A percentile compares a stretch with the other conserved stretches of the same genome.
phyloP scores from a whole-genome alignment of 2,888 invertebrate species.

The Stratiomys singularior region DNA sequence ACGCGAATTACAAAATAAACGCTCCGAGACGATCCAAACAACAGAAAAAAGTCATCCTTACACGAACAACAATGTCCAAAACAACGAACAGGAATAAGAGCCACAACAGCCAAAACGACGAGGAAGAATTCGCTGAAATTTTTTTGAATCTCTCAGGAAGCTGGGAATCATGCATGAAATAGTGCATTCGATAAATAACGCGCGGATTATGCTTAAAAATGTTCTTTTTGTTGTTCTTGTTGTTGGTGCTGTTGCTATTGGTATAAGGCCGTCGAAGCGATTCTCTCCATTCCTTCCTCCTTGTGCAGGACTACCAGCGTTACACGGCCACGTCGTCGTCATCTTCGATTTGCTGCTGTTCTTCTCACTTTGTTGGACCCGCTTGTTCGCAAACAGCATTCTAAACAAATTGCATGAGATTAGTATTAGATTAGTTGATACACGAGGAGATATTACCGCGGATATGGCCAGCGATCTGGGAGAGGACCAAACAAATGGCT shows the following conservation, averaged over 20 bases:
- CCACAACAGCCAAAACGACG: not conserved
- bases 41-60: not conserved
- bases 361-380: not conserved
- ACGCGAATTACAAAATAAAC: slow-evolving; percentile 39
- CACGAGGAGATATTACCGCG: not conserved
- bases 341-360: not conserved
- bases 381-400: not conserved
- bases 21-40: slow-evolving; percentile 9
- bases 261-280: not conserved
- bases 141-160: not conserved
- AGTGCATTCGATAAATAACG: slow-evolving; percentile 43
- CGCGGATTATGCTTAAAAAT: slow-evolving; percentile 34
- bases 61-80: slow-evolving; percentile 3
- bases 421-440: slow-evolving; percentile 30
- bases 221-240: slow-evolving; percentile 8
- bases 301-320: not conserved
- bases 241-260: not conserved
- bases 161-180: slow-evolving; percentile 39
- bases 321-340: not conserved
- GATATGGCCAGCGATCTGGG: not conserved
- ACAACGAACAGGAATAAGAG: slow-evolving; percentile 13
- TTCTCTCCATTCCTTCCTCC: not conserved
- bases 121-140: not conserved
- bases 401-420: slow-evolving; percentile 33
- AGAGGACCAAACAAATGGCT: not conserved